Evolutionary conservation across 1,140 invertebrate genomes (phyloP).

Genomic region (Drosophila sechellia): DNA sequence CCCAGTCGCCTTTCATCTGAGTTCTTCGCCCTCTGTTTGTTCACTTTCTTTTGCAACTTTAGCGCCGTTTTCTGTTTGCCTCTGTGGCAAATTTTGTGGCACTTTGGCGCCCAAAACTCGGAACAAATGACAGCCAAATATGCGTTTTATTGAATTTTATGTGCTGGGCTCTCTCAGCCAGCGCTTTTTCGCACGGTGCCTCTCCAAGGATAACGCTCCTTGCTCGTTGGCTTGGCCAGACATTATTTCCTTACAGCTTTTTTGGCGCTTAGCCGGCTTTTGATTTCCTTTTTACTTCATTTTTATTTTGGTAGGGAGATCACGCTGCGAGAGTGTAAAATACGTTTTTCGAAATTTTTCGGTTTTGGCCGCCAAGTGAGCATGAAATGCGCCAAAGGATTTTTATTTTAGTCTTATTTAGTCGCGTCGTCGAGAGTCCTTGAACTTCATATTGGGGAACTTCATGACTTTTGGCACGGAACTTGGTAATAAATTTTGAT

Average conservation of each 20-base stretch:
- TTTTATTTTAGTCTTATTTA: slow-evolving; percentile 39
- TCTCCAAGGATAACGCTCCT: slow-evolving; percentile 30
- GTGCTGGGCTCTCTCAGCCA: slow-evolving; percentile 44
- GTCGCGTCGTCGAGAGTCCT: slow-evolving; percentile 27
- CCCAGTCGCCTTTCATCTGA: slow-evolving; percentile 12
- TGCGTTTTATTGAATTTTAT: slow-evolving; percentile 83
- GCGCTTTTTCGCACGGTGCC: slow-evolving; percentile 13
- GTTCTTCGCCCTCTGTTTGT: slow-evolving; percentile 26
- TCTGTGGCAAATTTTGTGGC: slow-evolving; percentile 69
- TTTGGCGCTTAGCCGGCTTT: slow-evolving; percentile 38
- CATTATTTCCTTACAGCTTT: slow-evolving; percentile 35
- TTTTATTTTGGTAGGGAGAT: slow-evolving; percentile 20
- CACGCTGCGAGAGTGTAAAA: slow-evolving; percentile 48
- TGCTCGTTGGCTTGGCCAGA: slow-evolving; percentile 47
- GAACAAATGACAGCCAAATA: slow-evolving; percentile 80
- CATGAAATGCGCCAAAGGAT: slow-evolving; percentile 63
- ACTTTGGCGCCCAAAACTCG: slow-evolving; percentile 79
- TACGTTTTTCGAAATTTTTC: slow-evolving; percentile 36
- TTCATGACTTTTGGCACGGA: slow-evolving; percentile 54
- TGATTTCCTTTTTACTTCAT: slow-evolving; percentile 7
- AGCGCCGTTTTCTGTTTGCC: slow-evolving; percentile 59
- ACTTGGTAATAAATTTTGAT: slow-evolving; percentile 45
- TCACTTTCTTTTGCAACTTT: slow-evolving; percentile 61
- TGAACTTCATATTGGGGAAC: slow-evolving; percentile 48
- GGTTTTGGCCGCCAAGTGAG: slow-evolving; percentile 51